A percentile compares a stretch with the other conserved stretches of the same genome.
Evolutionary conservation across 2,888 invertebrate species (phyloP).

Genomic region (Plebejus melissa): DNA sequence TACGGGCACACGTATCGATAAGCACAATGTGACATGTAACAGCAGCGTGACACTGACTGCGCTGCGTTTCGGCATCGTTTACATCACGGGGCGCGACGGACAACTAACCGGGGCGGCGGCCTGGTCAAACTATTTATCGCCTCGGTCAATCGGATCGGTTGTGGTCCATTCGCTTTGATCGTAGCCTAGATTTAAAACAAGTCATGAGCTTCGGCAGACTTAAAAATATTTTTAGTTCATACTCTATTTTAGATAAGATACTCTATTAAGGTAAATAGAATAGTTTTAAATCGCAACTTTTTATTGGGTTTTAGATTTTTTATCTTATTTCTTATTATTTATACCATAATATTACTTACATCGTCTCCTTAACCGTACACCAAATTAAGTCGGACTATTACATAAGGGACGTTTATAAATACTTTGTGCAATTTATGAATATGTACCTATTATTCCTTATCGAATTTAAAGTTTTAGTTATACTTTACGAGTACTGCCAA

Average conservation of each 20-base stretch:
- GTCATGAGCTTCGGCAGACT: slow-evolving; percentile 34
- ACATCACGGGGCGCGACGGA: slow-evolving; percentile 67
- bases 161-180: slow-evolving; percentile 60
- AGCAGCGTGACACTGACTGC: slow-evolving; percentile 48
- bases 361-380: too few relatives aligned
- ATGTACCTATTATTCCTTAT: too few relatives aligned
- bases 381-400: too few relatives aligned
- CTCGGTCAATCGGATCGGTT: slow-evolving; percentile 70
- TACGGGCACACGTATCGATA: slow-evolving; percentile 60
- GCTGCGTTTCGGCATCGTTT: slow-evolving; percentile 60
- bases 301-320: too few relatives aligned
- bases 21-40: slow-evolving; percentile 58
- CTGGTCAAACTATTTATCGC: slow-evolving; percentile 69
- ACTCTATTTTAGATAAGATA: too few relatives aligned
- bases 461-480: neutral
- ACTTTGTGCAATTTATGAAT: neutral
- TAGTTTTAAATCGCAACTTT: too few relatives aligned
- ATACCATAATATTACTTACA: too few relatives aligned
- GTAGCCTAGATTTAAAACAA: slow-evolving; percentile 43
- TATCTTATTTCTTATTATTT: too few relatives aligned
- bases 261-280: too few relatives aligned
- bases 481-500: neutral
- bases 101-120: slow-evolving; percentile 65
- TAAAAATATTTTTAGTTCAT: neutral
- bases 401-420: too few relatives aligned